Evolutionary conservation across 2,888 invertebrate species (phyloP).

Genomic region (Acanthosepion pharaonis): DNA sequence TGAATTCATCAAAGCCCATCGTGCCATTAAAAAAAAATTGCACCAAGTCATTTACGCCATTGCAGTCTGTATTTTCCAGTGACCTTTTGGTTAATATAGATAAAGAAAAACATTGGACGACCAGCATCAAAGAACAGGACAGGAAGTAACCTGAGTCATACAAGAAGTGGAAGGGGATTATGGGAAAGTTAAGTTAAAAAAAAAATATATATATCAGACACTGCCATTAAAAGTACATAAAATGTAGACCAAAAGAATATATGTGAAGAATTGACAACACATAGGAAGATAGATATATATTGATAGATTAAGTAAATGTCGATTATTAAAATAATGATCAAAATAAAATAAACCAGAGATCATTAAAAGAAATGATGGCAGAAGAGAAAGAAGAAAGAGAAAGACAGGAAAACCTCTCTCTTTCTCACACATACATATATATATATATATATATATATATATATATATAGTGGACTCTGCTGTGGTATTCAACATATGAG

Average conservation of each 20-base stretch:
- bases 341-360: neutral
- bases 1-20: slow-evolving; percentile 33
- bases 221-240: neutral
- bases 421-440: no score
- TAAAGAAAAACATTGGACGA: neutral
- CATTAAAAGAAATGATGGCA: no score
- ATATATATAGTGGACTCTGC: no score
- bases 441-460: no score
- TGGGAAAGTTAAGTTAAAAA: neutral
- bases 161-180: neutral
- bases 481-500: no score
- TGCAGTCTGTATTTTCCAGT: neutral
- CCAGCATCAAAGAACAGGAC: neutral
- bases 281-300: no score
- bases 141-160: slow-evolving; percentile 23
- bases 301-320: no score
- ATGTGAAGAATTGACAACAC: no score
- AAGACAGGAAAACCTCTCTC: no score
- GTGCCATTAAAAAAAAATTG: slow-evolving; percentile 12
- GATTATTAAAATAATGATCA: neutral
- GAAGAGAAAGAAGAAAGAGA: no score
- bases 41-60: neutral
- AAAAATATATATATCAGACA: neutral
- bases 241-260: neutral
- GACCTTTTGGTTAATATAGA: slow-evolving; percentile 22